Evolutionary conservation across 2,888 invertebrate genomes (phyloP), one percentile per base, ranked within the genome.

Genomic region (Patella depressa): DNA sequence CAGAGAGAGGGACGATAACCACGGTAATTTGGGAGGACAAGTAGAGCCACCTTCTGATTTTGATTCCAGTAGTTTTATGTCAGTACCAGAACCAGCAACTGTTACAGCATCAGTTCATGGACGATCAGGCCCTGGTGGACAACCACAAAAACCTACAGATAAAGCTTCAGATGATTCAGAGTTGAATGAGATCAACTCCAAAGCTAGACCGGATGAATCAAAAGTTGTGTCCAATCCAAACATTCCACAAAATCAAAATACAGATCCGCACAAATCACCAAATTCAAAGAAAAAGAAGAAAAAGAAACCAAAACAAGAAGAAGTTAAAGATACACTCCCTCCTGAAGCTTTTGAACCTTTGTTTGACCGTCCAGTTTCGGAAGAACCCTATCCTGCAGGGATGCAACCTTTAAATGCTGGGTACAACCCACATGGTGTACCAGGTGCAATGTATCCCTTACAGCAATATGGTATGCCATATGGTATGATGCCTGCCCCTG

Each of bases 281-380:
- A 82, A 82, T 76, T 78, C 81, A n/a, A 84, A 83, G 79, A 85
- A 83, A 78, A 85, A 82, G 75, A 84, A 83, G 77, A 78, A 80
- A 14, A 83, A 81, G 73, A 81, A 75, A 74, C 81, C 81, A 17
- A 82, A 80, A 59, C 75, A 78, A 54, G 78, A 75, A 73, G 82
- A 81, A 73, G 81, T 83, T 65, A 80, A 80, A 72, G 80, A 82
- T 72, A 78, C 78, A 54, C 72, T 82, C 15, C 85, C 84, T 29
- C 85, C 85, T n/a, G 85, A 86, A 73, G 78, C 82, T 2, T 80
- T 81, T 76, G 85, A 83, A 19, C 85, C 85, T 14, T 81, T 86
- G 53, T 86, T 86, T 79, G 79, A 81, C 15, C 80, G 76, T 24
- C 65, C 65, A 65, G 65, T 65, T 65, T 65, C 65, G 0, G 65